A percentile compares a stretch with the other conserved stretches of the same genome.
These are phyloP conservation scores for Drosophila vallismaia DNA, from an alignment of 2,888 invertebrate genomes.

Conservation along the genomic window DNA sequence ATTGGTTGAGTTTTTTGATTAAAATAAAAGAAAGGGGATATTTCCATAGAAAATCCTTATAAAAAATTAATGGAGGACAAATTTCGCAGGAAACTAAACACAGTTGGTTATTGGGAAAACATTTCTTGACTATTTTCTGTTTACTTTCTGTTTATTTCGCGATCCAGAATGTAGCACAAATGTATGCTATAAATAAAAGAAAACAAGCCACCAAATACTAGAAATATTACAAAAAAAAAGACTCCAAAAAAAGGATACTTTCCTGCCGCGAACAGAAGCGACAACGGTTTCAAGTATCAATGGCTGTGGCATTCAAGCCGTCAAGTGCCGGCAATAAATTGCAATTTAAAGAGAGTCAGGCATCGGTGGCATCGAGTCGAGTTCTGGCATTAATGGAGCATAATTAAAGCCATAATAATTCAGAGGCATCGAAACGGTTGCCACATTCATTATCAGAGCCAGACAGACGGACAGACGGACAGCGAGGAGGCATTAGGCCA, in stretches of 20 bases:
- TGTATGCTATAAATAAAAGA: slow-evolving; percentile 5
- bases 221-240: slow-evolving; percentile 28
- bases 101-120: neutral
- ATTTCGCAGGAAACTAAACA: neutral
- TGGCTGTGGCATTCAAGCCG: slow-evolving; percentile 47
- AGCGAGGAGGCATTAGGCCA: slow-evolving; percentile 57
- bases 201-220: slow-evolving; percentile 33
- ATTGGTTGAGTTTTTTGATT: too few relatives aligned
- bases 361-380: neutral
- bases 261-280: slow-evolving; percentile 56
- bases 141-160: neutral
- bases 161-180: neutral
- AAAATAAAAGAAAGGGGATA: too few relatives aligned
- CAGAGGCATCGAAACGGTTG: slow-evolving; percentile 62
- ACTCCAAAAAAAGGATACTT: slow-evolving; percentile 52
- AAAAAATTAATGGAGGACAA: too few relatives aligned
- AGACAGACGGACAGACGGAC: slow-evolving; percentile 1
- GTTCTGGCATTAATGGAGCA: slow-evolving; percentile 60
- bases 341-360: slow-evolving; percentile 63
- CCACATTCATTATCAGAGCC: slow-evolving; percentile 58
- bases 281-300: slow-evolving; percentile 43
- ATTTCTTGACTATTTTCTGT: neutral
- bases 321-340: slow-evolving; percentile 56
- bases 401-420: slow-evolving; percentile 74
- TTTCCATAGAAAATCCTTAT: too few relatives aligned